Conservation (phyloP, 1,140 invertebrate species). For the Ruditapes philippinarum region DNA sequence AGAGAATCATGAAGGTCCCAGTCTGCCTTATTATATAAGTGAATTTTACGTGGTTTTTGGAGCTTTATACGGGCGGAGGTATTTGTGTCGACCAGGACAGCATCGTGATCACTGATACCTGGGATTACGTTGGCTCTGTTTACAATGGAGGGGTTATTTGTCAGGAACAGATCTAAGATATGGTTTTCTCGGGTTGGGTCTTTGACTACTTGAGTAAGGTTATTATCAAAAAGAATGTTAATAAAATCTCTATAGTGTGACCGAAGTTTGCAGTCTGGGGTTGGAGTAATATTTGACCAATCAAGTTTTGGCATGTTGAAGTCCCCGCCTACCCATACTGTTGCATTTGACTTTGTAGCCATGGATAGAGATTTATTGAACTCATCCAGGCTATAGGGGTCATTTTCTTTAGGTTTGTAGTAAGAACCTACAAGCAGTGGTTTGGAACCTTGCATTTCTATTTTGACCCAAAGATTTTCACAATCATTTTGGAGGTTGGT, state of each 20-base stretch:
- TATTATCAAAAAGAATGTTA: conserved; percentile 18
- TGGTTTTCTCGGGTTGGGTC: conserved; percentile 24
- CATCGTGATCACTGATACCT: conserved; percentile 31
- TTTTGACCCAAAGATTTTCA: conserved; percentile 44
- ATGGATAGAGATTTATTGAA: conserved; percentile 17
- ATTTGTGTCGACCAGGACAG: conserved; percentile 10
- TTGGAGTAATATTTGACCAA: conserved; percentile 15
- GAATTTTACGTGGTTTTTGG: conserved; percentile 29
- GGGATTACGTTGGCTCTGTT: conserved; percentile 13
- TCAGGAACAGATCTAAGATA: conserved; percentile 29
- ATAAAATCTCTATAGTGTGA: not conserved
- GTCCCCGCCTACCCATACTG: conserved; percentile 17
- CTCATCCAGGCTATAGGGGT: conserved; percentile 14
- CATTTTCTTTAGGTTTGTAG: conserved; percentile 41
- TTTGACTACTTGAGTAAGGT: conserved; percentile 26
- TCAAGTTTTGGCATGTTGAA: conserved; percentile 42
- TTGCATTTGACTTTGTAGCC: conserved; percentile 10
- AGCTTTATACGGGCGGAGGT: conserved; percentile 4
- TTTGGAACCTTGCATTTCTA: conserved; percentile 42
- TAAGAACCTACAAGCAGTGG: conserved; percentile 3
- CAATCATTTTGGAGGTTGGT: conserved; percentile 20
- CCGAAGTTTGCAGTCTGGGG: conserved; percentile 22
- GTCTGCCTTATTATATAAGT: conserved; percentile 13
- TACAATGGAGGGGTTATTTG: conserved; percentile 13
- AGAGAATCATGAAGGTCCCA: not conserved